A percentile compares a stretch with the other conserved stretches of the same genome.
Conservation (phyloP, 2,113 vertebrate species). For the Ophiodon elongatus region DNA sequence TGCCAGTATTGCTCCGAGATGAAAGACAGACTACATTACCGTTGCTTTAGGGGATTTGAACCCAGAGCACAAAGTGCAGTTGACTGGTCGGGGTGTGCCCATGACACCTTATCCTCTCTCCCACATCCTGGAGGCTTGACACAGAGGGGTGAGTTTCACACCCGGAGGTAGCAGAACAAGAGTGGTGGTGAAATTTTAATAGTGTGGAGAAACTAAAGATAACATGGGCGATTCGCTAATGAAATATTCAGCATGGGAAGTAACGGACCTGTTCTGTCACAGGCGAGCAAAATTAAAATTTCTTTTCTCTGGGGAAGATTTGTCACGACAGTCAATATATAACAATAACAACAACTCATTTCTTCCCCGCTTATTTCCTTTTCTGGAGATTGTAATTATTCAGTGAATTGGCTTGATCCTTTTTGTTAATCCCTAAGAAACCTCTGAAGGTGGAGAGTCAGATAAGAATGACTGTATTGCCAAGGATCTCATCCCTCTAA, state of each 20-base stretch:
- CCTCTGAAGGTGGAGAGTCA: background rate
- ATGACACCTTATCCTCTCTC: conserved; percentile 73
- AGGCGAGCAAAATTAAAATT: conserved; percentile 5
- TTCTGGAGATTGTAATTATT: conserved; percentile 27
- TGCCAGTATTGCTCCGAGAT: conserved; percentile 28
- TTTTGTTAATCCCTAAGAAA: conserved; percentile 34
- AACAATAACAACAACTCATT: background rate
- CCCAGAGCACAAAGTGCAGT: conserved; percentile 53
- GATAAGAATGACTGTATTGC: conserved; percentile 24
- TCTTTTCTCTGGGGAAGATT: background rate
- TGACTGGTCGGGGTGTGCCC: conserved; percentile 65
- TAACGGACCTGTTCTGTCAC: conserved; percentile 30
- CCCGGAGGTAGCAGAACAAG: conserved; percentile 75
- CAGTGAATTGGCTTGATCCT: conserved; percentile 15
- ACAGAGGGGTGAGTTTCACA: conserved; percentile 73
- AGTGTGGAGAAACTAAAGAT: conserved; percentile 59
- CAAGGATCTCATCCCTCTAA: conserved; percentile 44
- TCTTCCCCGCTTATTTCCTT: conserved; percentile 7
- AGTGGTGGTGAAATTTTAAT: conserved; percentile 77
- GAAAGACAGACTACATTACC: conserved; percentile 55
- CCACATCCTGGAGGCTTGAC: conserved; percentile 54
- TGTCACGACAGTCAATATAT: background rate
- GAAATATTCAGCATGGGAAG: conserved; percentile 75
- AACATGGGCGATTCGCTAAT: conserved; percentile 50
- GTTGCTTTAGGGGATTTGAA: conserved; percentile 58